Evolutionary conservation across 2,888 invertebrate genomes (phyloP), one percentile per base, ranked within the genome.

Genomic region (Scaptomyza polygonia): DNA sequence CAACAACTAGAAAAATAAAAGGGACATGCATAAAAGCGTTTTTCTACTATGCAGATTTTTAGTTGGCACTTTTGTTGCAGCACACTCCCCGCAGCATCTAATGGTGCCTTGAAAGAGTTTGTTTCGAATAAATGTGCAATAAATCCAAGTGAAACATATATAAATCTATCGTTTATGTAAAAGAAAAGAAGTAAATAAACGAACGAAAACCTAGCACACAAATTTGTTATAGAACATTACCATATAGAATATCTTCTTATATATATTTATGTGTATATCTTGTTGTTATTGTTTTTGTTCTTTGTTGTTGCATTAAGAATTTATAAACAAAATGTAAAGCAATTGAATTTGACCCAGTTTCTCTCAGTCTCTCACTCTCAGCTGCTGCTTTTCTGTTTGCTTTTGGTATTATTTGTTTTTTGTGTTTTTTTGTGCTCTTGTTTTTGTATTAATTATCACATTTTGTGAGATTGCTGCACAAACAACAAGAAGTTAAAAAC

Each of bases 401-500:
- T 45, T 63, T 54, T 44, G 27, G 52, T 59, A 25, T 47, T 18
- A 18, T 32, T 48, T 48, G 6, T 16, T 51, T 51, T 53, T 43
- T 61, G 47, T 59, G 43, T 45, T 42, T n/a, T 43, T 45, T 44
- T 55, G 43, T 61, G 18, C 32, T 58, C 34, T 56, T 45, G 44
- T 68, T 70, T 49, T 48, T 57, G 77, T 72, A 83, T 86, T 82
- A 88, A 88, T 88, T 83, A 86, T 83, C 81, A 77, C 86, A 86
- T 76, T 70, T 72, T 58, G 52, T 32, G 30, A 34, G 79, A 87
- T 87, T 85, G 59, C 49, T 40, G 68, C 62, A 63, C 36, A 32
- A 47, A 42, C 40, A 55, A 53, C 32, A 47, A 67, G 32, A 25
- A 55, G 51, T 25, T 27, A 14, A 58, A 18, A 52, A 25, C 29